Evolutionary conservation across 2,888 invertebrate genomes (phyloP), one percentile per base, ranked within the genome.

Genomic region (Pediacus dermestoides): DNA sequence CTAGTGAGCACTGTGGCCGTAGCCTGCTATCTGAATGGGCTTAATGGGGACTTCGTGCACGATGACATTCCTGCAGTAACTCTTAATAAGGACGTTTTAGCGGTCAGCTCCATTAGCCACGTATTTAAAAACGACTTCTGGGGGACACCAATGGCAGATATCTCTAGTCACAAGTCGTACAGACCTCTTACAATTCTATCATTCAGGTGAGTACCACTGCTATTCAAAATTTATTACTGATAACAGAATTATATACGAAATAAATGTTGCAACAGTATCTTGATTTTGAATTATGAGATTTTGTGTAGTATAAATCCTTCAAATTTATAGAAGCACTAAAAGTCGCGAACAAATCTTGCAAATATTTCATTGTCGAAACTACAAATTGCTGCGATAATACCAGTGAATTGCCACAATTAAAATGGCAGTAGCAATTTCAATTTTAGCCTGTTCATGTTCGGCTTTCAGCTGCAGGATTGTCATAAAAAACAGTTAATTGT

Each of bases 61-160:
- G 90, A 90, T 63, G 90, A 91, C 66, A 80, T 89, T 50, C 88
- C 87, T 39, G 90, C 89, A 18, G 82, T 90, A 53, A 82, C 82
- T 60, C 75, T 81, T 47, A 91, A 90, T 68, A 77, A 79, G 59
- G 90, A 91, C 68, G 90, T 89, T 47, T 75, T 80, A 31, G 88
- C 83, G 1, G 72, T 74, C 34, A 82, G 76, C 45, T 70, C 79
- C 16, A 66, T 85, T 55, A 61, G 72, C 46, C 75, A 76, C 55
- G 73, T 85, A 55, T 80, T 87, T 60, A 72, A 73, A 56, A 85
- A 88, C 66, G 91, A 91, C 70, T 91, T 89, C 67, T 91, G 90
- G 91, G 90, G 90, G n/a, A 85, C 82, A 36, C 82, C 86, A 16
- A 88, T 91, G 85, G 76, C 79, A n/a, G 85, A 87, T 60, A 71